Conservation (phyloP, 2,113 vertebrate species). For the Brachyhypopomus gauderio region DNA sequence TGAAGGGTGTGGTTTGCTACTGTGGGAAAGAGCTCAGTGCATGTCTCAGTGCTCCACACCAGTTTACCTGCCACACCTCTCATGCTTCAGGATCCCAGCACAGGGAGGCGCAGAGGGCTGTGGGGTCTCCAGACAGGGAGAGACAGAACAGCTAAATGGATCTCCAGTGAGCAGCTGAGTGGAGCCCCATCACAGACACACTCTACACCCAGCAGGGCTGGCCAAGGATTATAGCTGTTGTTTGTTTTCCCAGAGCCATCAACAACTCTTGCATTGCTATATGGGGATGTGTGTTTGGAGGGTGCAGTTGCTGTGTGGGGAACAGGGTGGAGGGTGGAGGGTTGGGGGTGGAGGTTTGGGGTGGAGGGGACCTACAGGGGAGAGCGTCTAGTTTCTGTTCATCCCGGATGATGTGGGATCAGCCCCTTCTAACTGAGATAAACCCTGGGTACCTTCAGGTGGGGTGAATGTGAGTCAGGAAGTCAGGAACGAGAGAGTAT, state of each 20-base stretch:
- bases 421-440: too few relatives aligned
- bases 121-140: background rate
- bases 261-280: conserved; percentile 50
- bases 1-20: too few relatives aligned
- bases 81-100: too few relatives aligned
- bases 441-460: too few relatives aligned
- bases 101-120: too few relatives aligned
- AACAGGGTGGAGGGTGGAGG: conserved; percentile 7
- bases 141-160: background rate
- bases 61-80: too few relatives aligned
- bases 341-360: background rate
- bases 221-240: background rate
- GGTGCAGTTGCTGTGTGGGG: conserved; percentile 56
- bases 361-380: too few relatives aligned
- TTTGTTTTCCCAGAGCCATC: background rate
- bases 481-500: too few relatives aligned
- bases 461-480: too few relatives aligned
- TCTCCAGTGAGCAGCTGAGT: background rate
- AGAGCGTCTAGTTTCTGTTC: too few relatives aligned
- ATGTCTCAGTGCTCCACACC: too few relatives aligned
- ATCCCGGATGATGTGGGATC: background rate
- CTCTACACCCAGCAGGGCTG: background rate
- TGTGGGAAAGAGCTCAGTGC: too few relatives aligned
- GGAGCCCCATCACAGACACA: background rate
- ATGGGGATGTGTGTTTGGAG: conserved; percentile 66